These are phyloP conservation scores for Icerya purchasi DNA, from an alignment of 2,888 invertebrate genomes.

Conservation along the genomic window DNA sequence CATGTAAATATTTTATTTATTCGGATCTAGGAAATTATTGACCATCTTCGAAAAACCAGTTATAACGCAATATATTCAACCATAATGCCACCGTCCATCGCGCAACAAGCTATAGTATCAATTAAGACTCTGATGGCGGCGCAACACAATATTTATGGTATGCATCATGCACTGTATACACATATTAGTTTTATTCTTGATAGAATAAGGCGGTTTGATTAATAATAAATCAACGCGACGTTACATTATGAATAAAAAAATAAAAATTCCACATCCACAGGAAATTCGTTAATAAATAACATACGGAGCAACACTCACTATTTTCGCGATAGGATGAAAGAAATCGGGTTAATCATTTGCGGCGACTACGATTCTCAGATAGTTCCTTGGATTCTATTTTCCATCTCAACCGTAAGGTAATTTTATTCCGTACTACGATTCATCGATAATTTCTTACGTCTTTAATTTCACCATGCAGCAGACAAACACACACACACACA, in stretches of 20 bases:
- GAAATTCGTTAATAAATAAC: slow-evolving; percentile 1
- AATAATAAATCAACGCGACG: too few relatives aligned
- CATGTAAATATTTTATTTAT: not conserved
- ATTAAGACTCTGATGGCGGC: slow-evolving; percentile 6
- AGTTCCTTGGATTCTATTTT: slow-evolving; percentile 81
- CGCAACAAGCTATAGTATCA: slow-evolving; percentile 2
- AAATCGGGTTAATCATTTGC: slow-evolving; percentile 75
- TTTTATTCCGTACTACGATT: not conserved
- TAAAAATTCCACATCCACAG: too few relatives aligned
- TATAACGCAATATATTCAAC: slow-evolving; percentile 4
- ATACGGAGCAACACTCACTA: slow-evolving; percentile 52
- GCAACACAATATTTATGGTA: not conserved
- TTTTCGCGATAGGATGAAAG: slow-evolving; percentile 52
- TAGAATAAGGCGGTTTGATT: too few relatives aligned
- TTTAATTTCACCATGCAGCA: too few relatives aligned
- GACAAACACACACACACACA: too few relatives aligned
- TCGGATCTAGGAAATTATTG: slow-evolving; percentile 2
- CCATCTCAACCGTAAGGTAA: slow-evolving; percentile 83
- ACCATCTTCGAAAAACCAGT: slow-evolving; percentile 5
- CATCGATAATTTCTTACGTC: too few relatives aligned
- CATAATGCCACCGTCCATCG: slow-evolving; percentile 7
- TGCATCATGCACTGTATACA: too few relatives aligned
- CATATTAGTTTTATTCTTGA: too few relatives aligned
- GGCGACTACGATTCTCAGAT: slow-evolving; percentile 91
- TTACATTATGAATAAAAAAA: too few relatives aligned